Evolutionary conservation across 1,140 invertebrate species (phyloP), one percentile per base, ranked within the genome.

Genomic region (Eumeta japonica): DNA sequence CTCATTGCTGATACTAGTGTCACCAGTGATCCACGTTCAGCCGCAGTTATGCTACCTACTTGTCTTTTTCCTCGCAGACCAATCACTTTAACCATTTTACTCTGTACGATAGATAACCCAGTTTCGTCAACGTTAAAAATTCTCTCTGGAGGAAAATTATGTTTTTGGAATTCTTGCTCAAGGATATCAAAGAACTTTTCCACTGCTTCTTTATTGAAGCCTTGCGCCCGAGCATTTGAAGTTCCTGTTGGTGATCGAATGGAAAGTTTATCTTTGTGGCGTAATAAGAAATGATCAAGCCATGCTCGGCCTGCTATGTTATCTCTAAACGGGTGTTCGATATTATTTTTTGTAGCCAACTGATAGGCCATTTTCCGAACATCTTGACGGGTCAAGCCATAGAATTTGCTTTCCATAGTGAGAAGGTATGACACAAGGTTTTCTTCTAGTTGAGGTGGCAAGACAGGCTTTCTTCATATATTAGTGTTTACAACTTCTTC

Each of bases 71-170:
- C 52, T 48, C 43, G 50, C 13, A 16, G 15, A 2, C 35, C 56
- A 18, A 70, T 39, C 3, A 65, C 39, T 44, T 55, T 16, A 12
- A 44, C 35, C 36, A 53, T 48, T 37, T 55, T 62, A 18, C 30
- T 50, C 41, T 59, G 57, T 9, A 62, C 59, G 7, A 56, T 43
- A 10, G 50, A 41, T 0, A 66, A 13, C 33, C 59, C 60, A 2
- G 51, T 55, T 45, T 67, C 62, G 31, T 67, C 57, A 3, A 66
- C 56, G 47, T 66, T 70, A 37, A 52, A 70, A 20, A 70, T 53
- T 32, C 53, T 35, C 4, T 52, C 41, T 35, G 53, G 28, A 36
- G 47, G 30, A 50, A 39, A 62, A 13, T 52, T 50, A 28, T 41
- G 27, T 52, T 58, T 55, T 10, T 42, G 28, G 14, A 46, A 54